Evolutionary conservation across 2,113 vertebrate species (phyloP), one percentile per base, ranked within the genome.

Genomic region (Periophthalmus modestus): DNA sequence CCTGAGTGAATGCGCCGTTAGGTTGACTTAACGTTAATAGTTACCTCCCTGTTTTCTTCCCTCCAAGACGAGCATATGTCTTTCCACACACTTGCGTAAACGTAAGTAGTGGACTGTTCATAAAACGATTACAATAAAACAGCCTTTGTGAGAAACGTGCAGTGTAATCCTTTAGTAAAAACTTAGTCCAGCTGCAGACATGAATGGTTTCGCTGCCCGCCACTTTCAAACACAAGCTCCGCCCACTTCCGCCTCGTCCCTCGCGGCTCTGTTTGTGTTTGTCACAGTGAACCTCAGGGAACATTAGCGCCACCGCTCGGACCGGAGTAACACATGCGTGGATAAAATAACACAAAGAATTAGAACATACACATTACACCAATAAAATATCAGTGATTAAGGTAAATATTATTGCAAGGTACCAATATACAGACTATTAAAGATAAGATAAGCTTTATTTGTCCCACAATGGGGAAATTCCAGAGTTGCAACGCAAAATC

Each of bases 171-270:
- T 36, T 62, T 48, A 43, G 4, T 0, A 2, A 13, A 47, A 28
- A 5, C 11, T 9, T 5, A 2, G 14, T 14, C 18, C 5, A 0
- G 18, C 0, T 23, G 18, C 18, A 6, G 2, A 24, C 16, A 0
- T 16, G 15, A 43, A 0, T n/a, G 18, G n/a, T 76, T 34, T 72
- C 21, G 0, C 71, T 67, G 77, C 91, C 89, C 93, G 93, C 93
- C 89, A 93, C 85, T 93, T 94, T 94, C 89, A 94, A 94, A 94
- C 81, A 3, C 2, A 0, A 71, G 80, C 82, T 78, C 91, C 92
- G 1, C 90, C 91, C 69, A 43, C 83, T 89, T 89, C 87, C 80
- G 81, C 87, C 18, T 39, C n/a, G 7, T 76, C 21, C 48, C 0
- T 0, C 0, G 33, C 0, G 3, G 33, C 54, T 59, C 9, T 4